Evolutionary conservation across 2,888 invertebrate genomes (phyloP).

Genomic region (Noctua pronuba): DNA sequence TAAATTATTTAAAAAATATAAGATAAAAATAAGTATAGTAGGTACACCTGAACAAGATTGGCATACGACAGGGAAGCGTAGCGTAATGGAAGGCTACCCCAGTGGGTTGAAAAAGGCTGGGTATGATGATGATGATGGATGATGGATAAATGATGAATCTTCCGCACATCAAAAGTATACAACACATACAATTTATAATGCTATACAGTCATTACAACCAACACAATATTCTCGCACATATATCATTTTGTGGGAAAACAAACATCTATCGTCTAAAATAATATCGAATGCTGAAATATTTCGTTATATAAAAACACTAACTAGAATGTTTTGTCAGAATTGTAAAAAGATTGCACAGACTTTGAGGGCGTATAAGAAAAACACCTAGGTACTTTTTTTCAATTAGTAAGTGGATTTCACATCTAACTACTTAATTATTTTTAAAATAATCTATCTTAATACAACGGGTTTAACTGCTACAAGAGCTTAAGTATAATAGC

Average conservation of each 20-base stretch:
- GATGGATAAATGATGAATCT: neutral
- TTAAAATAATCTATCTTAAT: conserved; percentile 52
- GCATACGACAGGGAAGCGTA: conserved; percentile 4
- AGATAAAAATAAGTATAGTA: neutral
- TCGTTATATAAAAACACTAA: conserved; percentile 27
- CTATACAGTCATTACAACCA: conserved; percentile 50
- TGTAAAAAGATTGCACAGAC: conserved; percentile 49
- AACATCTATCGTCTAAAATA: conserved; percentile 25
- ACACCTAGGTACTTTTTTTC: conserved; percentile 30
- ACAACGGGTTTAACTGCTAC: conserved; percentile 54
- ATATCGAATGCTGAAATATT: conserved; percentile 32
- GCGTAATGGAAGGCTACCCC: neutral
- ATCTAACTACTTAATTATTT: conserved; percentile 52
- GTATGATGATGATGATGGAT: neutral
- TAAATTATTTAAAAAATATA: conserved; percentile 14
- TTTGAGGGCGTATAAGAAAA: conserved; percentile 42
- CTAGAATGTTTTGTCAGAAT: conserved; percentile 30
- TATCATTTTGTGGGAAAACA: conserved; percentile 41
- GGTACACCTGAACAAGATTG: neutral
- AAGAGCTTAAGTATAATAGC: conserved; percentile 51
- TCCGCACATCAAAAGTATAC: conserved; percentile 24
- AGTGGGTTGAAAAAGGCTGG: neutral
- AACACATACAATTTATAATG: conserved; percentile 35
- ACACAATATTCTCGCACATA: conserved; percentile 39
- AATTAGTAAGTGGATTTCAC: conserved; percentile 50